Conservation (phyloP, 2,113 vertebrate genomes). For the Merops nubicus region DNA sequence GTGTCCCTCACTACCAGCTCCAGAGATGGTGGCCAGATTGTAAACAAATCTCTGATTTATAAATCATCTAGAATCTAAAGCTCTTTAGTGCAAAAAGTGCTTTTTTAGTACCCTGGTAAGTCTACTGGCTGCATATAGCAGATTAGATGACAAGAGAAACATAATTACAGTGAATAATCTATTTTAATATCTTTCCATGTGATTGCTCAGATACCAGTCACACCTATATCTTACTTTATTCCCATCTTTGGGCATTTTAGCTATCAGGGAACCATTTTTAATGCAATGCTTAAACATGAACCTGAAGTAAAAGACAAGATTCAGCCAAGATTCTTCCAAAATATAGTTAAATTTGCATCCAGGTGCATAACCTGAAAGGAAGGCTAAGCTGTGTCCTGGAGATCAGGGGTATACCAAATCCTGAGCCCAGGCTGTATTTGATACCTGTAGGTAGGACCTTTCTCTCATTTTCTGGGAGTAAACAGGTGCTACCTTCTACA, state of each 20-base stretch:
- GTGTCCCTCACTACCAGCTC: not conserved
- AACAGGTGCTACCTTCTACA: not conserved
- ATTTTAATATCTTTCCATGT: not conserved
- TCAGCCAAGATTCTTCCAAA: not conserved
- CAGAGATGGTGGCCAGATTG: not conserved
- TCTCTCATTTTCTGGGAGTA: not conserved
- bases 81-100: not conserved
- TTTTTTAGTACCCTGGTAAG: not conserved
- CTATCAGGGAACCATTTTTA: not conserved
- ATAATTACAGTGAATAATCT: not conserved
- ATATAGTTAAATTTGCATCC: not conserved
- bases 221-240: not conserved
- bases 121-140: not conserved
- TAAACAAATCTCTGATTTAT: not conserved
- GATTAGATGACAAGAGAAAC: not conserved
- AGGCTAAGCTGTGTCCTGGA: not conserved
- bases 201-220: not conserved
- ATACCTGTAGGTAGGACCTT: not conserved
- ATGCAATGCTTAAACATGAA: not conserved
- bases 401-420: not conserved
- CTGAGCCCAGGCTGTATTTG: not conserved
- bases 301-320: not conserved
- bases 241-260: not conserved
- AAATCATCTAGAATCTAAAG: conserved; percentile 7
- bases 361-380: not conserved